These are phyloP conservation scores for Marronus borbonicus DNA, from an alignment of 2,888 invertebrate genomes.

Conservation along the genomic window DNA sequence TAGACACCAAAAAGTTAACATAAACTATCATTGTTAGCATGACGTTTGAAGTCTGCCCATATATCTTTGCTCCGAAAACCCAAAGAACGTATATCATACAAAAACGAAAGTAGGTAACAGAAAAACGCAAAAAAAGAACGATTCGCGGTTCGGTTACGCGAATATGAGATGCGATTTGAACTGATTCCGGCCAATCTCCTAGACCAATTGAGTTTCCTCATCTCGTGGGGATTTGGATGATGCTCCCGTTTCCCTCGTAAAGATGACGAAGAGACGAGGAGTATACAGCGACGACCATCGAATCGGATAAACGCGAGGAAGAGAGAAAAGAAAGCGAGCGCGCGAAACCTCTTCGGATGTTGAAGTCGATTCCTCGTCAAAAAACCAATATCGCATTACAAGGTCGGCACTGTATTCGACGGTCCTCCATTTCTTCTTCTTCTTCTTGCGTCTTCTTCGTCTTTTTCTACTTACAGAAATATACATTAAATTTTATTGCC, in stretches of 20 bases:
- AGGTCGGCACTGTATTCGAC: conserved; percentile 42
- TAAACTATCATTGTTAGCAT: too few relatives aligned
- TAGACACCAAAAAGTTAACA: too few relatives aligned
- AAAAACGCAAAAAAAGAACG: conserved; percentile 1
- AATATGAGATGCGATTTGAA: conserved; percentile 66
- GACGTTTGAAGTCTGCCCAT: too few relatives aligned
- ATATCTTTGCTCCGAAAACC: too few relatives aligned
- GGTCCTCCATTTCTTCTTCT: conserved; percentile 6
- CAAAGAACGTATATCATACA: too few relatives aligned
- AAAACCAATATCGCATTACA: conserved; percentile 68
- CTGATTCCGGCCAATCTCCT: conserved; percentile 64
- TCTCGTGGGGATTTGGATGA: conserved; percentile 64
- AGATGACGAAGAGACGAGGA: conserved; percentile 23
- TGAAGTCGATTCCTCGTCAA: conserved; percentile 41
- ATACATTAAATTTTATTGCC: conserved; percentile 69
- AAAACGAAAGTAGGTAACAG: conserved; percentile 6
- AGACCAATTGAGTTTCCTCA: conserved; percentile 67
- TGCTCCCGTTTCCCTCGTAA: conserved; percentile 32
- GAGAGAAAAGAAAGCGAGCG: conserved; percentile 39
- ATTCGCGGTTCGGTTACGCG: conserved; percentile 58
- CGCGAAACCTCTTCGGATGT: conserved; percentile 43
- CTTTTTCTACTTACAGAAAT: conserved; percentile 63
- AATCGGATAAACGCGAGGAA: conserved; percentile 17
- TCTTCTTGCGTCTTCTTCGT: not conserved
- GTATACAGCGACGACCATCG: conserved; percentile 12